phyloP scores from a whole-genome alignment of 2,113 vertebrate species.

The Agelaius phoeniceus region DNA sequence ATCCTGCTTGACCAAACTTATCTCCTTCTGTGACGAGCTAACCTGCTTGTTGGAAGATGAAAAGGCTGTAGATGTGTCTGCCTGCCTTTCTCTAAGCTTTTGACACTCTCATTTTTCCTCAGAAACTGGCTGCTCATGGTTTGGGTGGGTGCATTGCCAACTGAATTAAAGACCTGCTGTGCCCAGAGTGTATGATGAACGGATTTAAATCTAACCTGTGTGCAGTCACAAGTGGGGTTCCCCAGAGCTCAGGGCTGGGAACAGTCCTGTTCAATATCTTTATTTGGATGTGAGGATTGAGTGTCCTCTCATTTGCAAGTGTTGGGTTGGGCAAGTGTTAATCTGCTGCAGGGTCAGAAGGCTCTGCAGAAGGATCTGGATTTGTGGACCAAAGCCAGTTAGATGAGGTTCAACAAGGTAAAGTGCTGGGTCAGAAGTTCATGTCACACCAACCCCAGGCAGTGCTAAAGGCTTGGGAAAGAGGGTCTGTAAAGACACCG shows the following conservation, averaged over 20 bases:
- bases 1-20: neutral
- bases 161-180: neutral
- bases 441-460: accelerated
- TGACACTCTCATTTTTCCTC: neutral
- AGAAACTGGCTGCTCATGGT: neutral
- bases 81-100: neutral
- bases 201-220: neutral
- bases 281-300: neutral
- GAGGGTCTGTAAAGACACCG: neutral
- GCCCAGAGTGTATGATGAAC: too few relatives aligned
- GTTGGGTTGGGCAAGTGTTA: neutral
- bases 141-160: neutral
- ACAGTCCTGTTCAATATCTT: neutral
- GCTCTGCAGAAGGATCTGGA: neutral
- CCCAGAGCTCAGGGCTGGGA: accelerated
- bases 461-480: neutral
- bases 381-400: neutral
- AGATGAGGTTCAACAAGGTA: neutral
- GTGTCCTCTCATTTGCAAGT: neutral
- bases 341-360: neutral
- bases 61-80: neutral
- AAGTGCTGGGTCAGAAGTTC: neutral
- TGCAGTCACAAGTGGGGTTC: neutral
- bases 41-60: neutral
- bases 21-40: neutral